Evolutionary conservation across 1,140 invertebrate genomes (phyloP), one percentile per base, ranked within the genome.

Genomic region (Rhagoletis pomonella): DNA sequence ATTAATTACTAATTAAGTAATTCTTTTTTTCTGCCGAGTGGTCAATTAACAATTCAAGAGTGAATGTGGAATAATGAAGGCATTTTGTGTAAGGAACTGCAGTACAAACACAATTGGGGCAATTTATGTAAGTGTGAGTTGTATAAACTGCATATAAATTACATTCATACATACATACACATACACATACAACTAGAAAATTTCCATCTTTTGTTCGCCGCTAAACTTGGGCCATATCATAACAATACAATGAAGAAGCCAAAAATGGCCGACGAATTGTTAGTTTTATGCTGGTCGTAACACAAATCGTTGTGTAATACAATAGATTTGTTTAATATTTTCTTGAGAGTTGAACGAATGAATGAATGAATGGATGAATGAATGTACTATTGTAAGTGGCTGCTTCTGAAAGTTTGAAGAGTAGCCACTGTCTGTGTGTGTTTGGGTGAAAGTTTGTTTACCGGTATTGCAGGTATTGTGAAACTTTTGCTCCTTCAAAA

Each of bases 241-340:
- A 73, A 73, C 69, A 73, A 73, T 73, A 47, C 42, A 73, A 73
- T 73, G 29, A 73, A 47, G 69, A 73, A 73, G 69, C 69, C 69
- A 73, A 73, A 73, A 73, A 73, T 73, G 69, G 69, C 44, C 69
- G 69, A 44, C 42, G 69, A 73, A 73, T 73, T 73, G 69, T 47
- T 73, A 50, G 69, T 73, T 73, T 73, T 47, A 73, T 73, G 69
- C 69, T 5, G 14, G 17, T 50, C 69, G 44, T 81, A 81, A 81
- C 14, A 81, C 12, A 55, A 50, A 81, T 81, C 47, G n/a, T 1
- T 81, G 73, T 19, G 47, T 29, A 19, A 81, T 29, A 81, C 73
- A 81, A 81, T 55, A 2, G 73, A 19, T 55, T 19, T 81, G n/a
- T 81, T 7, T n/a, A 55, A 39, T 67, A 9, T 29, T 29, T 67